Evolutionary conservation across 2,113 vertebrate genomes (phyloP), one percentile per base, ranked within the genome.

Genomic region (Eulemur macaco): DNA sequence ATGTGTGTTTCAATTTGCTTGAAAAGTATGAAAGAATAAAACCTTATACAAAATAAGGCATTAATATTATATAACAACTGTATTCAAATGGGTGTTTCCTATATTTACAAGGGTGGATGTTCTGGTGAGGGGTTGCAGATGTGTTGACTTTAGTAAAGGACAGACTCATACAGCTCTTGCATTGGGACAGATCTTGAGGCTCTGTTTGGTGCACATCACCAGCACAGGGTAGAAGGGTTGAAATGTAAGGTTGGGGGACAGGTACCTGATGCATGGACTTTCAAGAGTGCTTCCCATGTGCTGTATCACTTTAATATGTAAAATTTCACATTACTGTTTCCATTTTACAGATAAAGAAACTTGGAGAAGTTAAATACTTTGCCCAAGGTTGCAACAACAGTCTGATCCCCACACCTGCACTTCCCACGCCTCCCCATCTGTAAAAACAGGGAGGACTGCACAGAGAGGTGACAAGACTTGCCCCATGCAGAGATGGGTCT

Each of bases 1-100:
- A 64, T 76, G 5, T 64, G 34, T 85, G 34, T 81, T 95, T 97
- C 42, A 81, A 29, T 50, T 85, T 81, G 66, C 71, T 92, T 91
- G 74, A 89, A 94, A 74, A 94, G 47, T 77, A 89, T 81, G 45
- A 58, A 94, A 97, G 71, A 82, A 94, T 39, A 93, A 93, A 93
- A 76, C 23, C 17, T 64, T 56, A 69, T 27, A 52, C 56, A 58
- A 97, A 84, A 81, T 64, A 52, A 94, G 42, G 8, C 39, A 88
- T 87, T 92, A 25, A 64, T 71, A 66, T 86, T 89, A 78, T 23
- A 64, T 63, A 60, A 71, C 56, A 71, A n/a, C 58, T 73, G 11
- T 63, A 15, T 34, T 5, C 54, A 58, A 84, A 47, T 47, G 42
- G 6, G 0, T 81, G 64, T 64, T 89, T 85, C 25, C 76, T 95